Base-by-base conservation (phyloP, 2,797 vertebrate genomes). In the Australoheros facetus region DNA sequence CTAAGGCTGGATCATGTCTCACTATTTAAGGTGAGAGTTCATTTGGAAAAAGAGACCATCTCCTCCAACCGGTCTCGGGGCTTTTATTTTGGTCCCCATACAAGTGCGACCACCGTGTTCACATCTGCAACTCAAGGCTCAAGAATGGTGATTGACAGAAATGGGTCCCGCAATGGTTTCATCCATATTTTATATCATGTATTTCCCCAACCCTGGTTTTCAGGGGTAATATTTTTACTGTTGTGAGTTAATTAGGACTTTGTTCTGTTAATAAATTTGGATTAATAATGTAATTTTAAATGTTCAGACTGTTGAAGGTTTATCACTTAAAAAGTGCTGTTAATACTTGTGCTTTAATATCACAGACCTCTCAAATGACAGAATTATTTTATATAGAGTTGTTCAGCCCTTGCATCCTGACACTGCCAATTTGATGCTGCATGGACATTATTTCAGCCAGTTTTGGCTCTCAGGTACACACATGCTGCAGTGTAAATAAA, bases 401-500 rank as follows among this genome's bases (percentile, higher is more conserved):
- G n/a, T 81, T 79, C 32, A 73, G 66, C 11, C 19, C 34, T 7
- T 75, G 59, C 70, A 53, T 37, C 1, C 12, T 70, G 2, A 32
- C 66, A 23, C 11, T 26, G 55, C 60, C 84, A 9, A 73, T 83
- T 42, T 37, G n/a, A 75, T 66, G 21, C 55, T 64, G 26, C 21
- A 34, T 19, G 9, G 30, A 73, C 26, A 19, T 71, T 26, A 13
- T 32, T 30, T 56, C 75, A 74, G 10, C 37, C 56, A 71, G 71
- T 60, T 42, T 76, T 42, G 75, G 78, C 75, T 16, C 28, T 70
- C 54, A 79, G 26, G 13, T 79, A 53, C 70, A 60, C 55, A 78
- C 21, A 76, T 78, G 73, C 42, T 72, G 7, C 13, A 19, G 14
- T 84, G 45, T 21, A 82, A 62, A 59, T 5, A 21, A 66, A 81